Evolutionary conservation across 2,888 invertebrate genomes (phyloP), one percentile per base, ranked within the genome.

Genomic region (Trachelus troglodyta): DNA sequence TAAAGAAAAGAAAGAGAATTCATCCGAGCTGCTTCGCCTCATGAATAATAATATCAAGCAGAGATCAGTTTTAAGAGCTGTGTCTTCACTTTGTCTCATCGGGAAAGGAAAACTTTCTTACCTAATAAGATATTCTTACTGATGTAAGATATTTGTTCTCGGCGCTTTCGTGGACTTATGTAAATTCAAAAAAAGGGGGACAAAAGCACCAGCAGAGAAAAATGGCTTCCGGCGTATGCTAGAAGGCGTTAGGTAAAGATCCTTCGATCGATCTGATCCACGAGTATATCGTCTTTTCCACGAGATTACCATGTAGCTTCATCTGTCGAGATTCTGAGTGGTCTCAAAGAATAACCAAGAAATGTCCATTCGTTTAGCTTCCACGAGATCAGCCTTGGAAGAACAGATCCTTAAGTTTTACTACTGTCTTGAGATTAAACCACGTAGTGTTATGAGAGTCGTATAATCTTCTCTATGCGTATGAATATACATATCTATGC

Each of bases 21-120:
- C 82, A 77, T 83, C 80, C 79, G 30, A 23, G 11, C 15, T 34
- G 12, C 71, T 31, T 33, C 71, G 12, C 30, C 23, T 23, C 71
- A 34, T 75, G 81, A 81, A 81, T 85, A 87, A 86, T 86, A 84
- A 81, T 82, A 86, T 87, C 84, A 86, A 82, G 79, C 77, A 79
- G 76, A 68, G 83, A 83, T 86, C 83, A 76, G 80, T 83, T 82
- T 85, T 79, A 81, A 82, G 81, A 76, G 79, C 34, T 79, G 78
- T 79, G 76, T 79, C 79, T 75, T 75, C 76, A 40, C 68, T 74
- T 75, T 68, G 77, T 73, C 78, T 79, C 77, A 73, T 77, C 76
- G 79, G 78, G 78, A 81, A 81, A 81, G 83, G 82, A 82, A 83
- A 86, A 85, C 84, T 87, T 87, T 82, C 77, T 82, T 82, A 83